Evolutionary conservation across 2,113 vertebrate species (phyloP), one percentile per base, ranked within the genome.

Genomic region (Mesoclemmys tuberculata): DNA sequence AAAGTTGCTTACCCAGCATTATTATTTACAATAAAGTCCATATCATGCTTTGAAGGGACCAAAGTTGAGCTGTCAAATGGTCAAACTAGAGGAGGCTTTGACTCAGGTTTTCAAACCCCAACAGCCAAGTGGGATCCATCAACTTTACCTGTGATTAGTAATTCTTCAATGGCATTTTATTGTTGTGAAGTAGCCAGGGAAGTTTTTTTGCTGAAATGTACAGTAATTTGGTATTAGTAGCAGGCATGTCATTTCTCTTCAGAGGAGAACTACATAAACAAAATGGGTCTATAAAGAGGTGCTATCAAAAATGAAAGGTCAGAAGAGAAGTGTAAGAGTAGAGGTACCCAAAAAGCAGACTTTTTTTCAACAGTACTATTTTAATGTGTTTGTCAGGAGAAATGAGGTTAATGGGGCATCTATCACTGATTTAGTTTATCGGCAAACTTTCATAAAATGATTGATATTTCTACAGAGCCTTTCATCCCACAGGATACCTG

Each of bases 381-480:
- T 85, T 71, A 88, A 92, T 82, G 81, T 13, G 21, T 49, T 85
- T 82, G 88, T 79, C 38, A 87, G 88, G 6, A 89, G 80, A 80
- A 93, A 87, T 64, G 49, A 68, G 78, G 78, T 26, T 88, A 4
- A 1, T 44, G 13, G 94, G 68, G 82, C 87, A 82, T 80, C 86
- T 91, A 87, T 89, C 84, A 82, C 84, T 38, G 51, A 46, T 93
- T 91, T 31, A 11, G 38, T 83, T 81, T 27, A 82, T 0, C 3
- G 52, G 56, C 48, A 77, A 90, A 90, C 84, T 48, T 48, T 46
- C 46, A 46, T 46, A 68, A 82, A 86, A 58, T 48, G 41, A 54
- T 79, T 90, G 81, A 61, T 93, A 44, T 92, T 94, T 90, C 93
- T 91, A 38, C 8, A 38, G 83, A 92, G 94, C 79, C 79, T 19